These are phyloP conservation scores for Elaphurus davidianus DNA, from an alignment of 2,113 vertebrate species.

Conservation along the genomic window DNA sequence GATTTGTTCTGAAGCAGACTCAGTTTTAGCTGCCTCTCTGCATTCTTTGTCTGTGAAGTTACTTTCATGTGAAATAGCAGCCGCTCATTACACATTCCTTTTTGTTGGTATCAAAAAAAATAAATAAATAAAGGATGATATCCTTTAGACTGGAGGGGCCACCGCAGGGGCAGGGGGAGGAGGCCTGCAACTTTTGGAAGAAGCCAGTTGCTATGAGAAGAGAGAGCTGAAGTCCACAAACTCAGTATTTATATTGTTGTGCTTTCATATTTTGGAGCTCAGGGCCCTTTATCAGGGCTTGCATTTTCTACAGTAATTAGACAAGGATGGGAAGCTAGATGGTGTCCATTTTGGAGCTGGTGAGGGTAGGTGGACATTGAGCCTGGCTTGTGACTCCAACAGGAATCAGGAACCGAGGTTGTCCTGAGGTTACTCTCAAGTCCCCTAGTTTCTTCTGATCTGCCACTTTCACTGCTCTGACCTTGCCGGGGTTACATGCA, in stretches of 20 bases:
- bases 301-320: neutral
- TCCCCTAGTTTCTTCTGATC: neutral
- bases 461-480: neutral
- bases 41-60: slow-evolving; percentile 81
- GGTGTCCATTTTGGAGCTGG: neutral
- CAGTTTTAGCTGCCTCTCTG: slow-evolving; percentile 80
- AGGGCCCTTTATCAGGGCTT: neutral
- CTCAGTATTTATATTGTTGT: neutral
- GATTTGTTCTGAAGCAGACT: slow-evolving; percentile 80
- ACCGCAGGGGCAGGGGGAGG: slow-evolving; percentile 14
- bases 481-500: neutral
- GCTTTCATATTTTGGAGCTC: neutral
- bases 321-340: neutral
- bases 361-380: no score
- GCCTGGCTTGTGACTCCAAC: neutral
- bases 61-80: slow-evolving; percentile 81
- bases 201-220: slow-evolving; percentile 43
- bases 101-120: slow-evolving; percentile 78
- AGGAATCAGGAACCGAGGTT: neutral
- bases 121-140: slow-evolving; percentile 44
- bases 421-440: neutral
- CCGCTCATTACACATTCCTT: slow-evolving; percentile 78
- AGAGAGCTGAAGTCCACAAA: neutral
- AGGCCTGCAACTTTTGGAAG: slow-evolving; percentile 77
- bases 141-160: slow-evolving; percentile 75